Evolutionary conservation across 2,797 vertebrate genomes (phyloP), one percentile per base, ranked within the genome.

Genomic region (Silurus lanzhouensis): DNA sequence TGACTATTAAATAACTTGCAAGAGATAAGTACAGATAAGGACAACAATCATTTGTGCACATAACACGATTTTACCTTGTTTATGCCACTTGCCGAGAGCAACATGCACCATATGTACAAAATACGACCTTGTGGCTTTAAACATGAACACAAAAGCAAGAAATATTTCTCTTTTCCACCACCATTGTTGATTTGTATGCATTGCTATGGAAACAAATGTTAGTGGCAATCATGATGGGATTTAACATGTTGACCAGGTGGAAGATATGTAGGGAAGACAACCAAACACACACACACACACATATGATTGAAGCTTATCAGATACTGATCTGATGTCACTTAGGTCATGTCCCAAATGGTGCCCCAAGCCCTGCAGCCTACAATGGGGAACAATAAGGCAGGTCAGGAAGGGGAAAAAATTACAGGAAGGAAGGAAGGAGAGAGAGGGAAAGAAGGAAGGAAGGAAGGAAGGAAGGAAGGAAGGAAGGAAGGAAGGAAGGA

Each of bases 81-180:
- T n/a, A 46, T 44, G 31, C 15, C 15, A 58, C 25, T 58, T 27
- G n/a, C n/a, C 1, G 14, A 58, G 76, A 78, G n/a, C n/a, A 31
- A 52, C 15, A 27, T 2, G 9, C 14, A 31, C 5, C n/a, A 66
- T 66, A 46, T 52, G 22, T 0, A 64, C 20, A 48, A 66, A 52
- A 66, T 10, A 48, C 3, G 22, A 66, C 78, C 10, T 79, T 80
- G 8, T 25, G 61, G 14, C n/a, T 67, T 67, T 6, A 6, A 66
- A 48, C 12, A 1, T 79, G 20, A 25, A 44, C 38, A 63, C 38
- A 8, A 63, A n/a, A 63, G 14, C 14, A 79, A 38, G 20, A 79
- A 63, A 63, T 78, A 31, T 4, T 78, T 78, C 57, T 78, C 31
- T 78, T 78, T 79, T 46, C 38, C 31, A 46, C 7, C 38, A 22